Evolutionary conservation across 2,113 vertebrate genomes (phyloP).

Genomic region (Propithecus coquereli): DNA sequence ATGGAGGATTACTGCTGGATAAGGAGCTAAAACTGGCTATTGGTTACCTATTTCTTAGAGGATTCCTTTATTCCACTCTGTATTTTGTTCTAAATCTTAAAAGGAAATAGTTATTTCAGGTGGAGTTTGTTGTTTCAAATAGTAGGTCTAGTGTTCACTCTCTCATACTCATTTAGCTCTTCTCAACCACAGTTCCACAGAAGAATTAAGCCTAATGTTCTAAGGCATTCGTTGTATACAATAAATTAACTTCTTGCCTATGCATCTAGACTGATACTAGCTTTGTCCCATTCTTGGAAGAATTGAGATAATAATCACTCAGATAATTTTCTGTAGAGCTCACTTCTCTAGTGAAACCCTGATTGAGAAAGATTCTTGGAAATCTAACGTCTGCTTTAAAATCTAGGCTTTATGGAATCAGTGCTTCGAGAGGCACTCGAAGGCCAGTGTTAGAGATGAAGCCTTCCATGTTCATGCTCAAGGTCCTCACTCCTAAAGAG

Average conservation of each 20-base stretch:
- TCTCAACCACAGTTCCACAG: not conserved
- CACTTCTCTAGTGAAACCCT: not conserved
- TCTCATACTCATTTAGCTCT: not conserved
- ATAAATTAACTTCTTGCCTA: not conserved
- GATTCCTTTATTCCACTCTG: not conserved
- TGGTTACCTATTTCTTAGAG: not conserved
- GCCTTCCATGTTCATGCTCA: not conserved
- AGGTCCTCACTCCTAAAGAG: not conserved
- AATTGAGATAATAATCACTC: not conserved
- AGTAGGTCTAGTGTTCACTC: not conserved
- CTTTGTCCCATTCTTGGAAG: not conserved
- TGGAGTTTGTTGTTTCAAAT: not conserved
- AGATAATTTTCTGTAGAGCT: not conserved
- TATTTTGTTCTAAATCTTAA: slow-evolving; percentile 3
- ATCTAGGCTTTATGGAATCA: not conserved
- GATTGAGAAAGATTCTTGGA: not conserved
- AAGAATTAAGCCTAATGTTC: not conserved
- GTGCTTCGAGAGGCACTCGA: not conserved
- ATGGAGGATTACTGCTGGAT: not conserved
- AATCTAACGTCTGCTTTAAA: not conserved
- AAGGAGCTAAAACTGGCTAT: not conserved
- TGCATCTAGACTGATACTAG: not conserved
- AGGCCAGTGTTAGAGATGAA: not conserved
- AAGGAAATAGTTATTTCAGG: not conserved
- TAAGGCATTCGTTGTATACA: not conserved